Evolutionary conservation across 2,113 vertebrate species (phyloP).

Genomic region (Cichladusa arquata): DNA sequence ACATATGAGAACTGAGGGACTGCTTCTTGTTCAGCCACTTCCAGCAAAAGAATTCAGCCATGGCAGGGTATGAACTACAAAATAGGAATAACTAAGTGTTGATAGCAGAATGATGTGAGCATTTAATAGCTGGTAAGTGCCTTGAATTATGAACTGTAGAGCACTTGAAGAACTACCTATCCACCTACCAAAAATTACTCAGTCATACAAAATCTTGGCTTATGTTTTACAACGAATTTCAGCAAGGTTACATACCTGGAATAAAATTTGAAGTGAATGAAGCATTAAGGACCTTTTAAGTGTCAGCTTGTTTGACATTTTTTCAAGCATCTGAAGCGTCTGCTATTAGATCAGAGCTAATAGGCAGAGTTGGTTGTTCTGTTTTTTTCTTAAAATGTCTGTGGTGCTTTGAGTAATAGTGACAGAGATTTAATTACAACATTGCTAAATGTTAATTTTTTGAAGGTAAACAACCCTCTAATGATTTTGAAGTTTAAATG

Average conservation of each 20-base stretch:
- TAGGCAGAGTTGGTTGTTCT: background rate
- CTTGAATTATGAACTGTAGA: slow-evolving; percentile 6
- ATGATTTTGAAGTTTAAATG: background rate
- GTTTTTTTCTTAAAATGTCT: background rate
- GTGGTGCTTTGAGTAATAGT: background rate
- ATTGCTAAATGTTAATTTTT: background rate
- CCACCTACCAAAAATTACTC: background rate
- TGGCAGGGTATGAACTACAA: background rate
- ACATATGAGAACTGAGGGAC: background rate
- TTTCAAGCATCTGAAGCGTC: background rate
- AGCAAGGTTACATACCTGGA: background rate
- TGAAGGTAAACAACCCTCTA: background rate
- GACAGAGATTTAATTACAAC: background rate
- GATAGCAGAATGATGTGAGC: background rate
- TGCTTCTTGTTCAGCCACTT: background rate
- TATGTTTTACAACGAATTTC: background rate
- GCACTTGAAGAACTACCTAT: slow-evolving; percentile 17
- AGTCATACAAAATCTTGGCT: background rate
- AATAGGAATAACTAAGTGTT: slow-evolving; percentile 30
- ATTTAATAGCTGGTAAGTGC: slow-evolving; percentile 40
- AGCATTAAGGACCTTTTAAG: background rate
- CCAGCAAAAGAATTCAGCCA: background rate
- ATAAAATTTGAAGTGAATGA: background rate
- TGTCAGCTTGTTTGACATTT: background rate
- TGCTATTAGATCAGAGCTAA: background rate